Conservation (phyloP, 2,888 invertebrate species). For the Oithona nana region DNA sequence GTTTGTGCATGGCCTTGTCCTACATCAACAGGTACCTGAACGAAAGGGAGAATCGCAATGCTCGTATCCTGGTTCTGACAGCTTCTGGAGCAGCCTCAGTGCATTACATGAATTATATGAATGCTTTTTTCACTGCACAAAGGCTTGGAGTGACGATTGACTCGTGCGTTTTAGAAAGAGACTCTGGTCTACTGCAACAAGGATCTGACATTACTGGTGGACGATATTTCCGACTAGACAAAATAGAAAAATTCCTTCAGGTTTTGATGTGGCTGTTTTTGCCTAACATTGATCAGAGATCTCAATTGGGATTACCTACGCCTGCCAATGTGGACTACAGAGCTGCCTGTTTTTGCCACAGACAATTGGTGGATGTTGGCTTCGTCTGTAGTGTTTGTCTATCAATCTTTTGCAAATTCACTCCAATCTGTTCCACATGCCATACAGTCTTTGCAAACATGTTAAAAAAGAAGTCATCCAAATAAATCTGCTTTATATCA, state of each 20-base stretch:
- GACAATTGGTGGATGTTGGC: slow-evolving; percentile 82
- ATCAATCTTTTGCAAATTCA: slow-evolving; percentile 90
- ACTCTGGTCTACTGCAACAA: slow-evolving; percentile 74
- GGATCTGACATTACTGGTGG: slow-evolving; percentile 77
- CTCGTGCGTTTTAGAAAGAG: slow-evolving; percentile 76
- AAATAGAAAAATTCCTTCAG: slow-evolving; percentile 22
- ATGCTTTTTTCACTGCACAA: slow-evolving; percentile 88
- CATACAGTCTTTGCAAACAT: slow-evolving; percentile 34
- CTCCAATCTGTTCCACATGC: slow-evolving; percentile 91
- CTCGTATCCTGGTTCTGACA: slow-evolving; percentile 56
- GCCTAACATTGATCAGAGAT: background rate
- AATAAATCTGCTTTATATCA: too few species aligned
- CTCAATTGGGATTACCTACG: slow-evolving; percentile 27
- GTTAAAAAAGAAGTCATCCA: background rate
- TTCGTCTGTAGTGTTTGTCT: slow-evolving; percentile 95
- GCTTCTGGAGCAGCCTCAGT: slow-evolving; percentile 76
- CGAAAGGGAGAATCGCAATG: slow-evolving; percentile 26
- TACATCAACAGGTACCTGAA: slow-evolving; percentile 46
- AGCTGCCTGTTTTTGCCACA: slow-evolving; percentile 93
- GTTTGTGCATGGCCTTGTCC: slow-evolving; percentile 70
- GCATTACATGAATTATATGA: slow-evolving; percentile 97
- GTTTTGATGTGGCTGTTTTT: slow-evolving; percentile 51
- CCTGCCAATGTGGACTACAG: slow-evolving; percentile 75
- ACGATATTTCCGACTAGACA: slow-evolving; percentile 28
- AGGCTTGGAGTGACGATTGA: slow-evolving; percentile 55